These are phyloP conservation scores for Neopelma chrysocephalum DNA, from an alignment of 2,797 vertebrate species.

Conservation along the genomic window DNA sequence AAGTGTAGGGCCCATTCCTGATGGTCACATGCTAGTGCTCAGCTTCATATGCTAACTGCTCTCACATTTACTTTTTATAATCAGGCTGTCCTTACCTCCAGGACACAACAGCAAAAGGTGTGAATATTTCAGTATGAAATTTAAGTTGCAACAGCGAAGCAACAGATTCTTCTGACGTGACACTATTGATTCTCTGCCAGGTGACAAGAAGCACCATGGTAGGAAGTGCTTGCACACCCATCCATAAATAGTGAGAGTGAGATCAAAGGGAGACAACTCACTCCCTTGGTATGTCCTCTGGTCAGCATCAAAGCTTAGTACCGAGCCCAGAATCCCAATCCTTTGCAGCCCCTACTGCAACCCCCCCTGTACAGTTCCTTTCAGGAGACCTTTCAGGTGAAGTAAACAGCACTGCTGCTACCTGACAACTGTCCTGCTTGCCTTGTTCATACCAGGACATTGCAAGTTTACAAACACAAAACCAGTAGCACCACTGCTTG, in stretches of 20 bases:
- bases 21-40: background rate
- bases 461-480: background rate
- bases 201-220: background rate
- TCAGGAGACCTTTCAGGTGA: background rate
- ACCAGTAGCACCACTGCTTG: background rate
- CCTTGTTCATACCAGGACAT: background rate
- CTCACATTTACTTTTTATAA: background rate
- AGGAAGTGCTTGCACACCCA: background rate
- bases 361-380: fast-evolving
- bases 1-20: background rate
- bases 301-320: background rate
- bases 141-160: fast-evolving
- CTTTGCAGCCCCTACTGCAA: background rate
- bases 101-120: fast-evolving
- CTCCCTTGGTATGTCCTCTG: background rate
- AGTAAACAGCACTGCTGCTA: background rate
- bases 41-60: background rate
- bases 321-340: background rate
- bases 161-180: background rate
- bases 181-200: background rate
- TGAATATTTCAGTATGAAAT: background rate
- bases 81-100: background rate
- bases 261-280: background rate
- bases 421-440: background rate
- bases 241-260: background rate